A percentile compares a stretch with the other conserved stretches of the same genome.
phyloP scores from a whole-genome alignment of 2,888 invertebrate species.

The Apamea crenata region DNA sequence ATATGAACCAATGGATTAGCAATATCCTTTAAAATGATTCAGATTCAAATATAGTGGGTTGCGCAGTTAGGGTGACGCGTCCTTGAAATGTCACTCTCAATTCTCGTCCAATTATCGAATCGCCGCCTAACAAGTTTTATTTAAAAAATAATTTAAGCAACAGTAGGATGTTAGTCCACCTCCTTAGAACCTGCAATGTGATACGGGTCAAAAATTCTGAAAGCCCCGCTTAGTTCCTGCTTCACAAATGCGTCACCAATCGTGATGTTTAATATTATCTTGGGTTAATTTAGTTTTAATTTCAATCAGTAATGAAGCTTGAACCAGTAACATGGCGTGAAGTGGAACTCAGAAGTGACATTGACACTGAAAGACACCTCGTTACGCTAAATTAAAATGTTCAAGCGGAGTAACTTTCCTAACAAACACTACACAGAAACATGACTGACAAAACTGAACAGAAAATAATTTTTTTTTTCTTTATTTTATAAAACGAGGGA shows the following conservation, averaged over 20 bases:
- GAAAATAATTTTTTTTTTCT: neutral
- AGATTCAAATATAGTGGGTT: neutral
- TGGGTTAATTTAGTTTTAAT: constrained; percentile 42
- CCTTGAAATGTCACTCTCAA: neutral
- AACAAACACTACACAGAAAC: constrained; percentile 2
- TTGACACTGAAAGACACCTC: constrained; percentile 58
- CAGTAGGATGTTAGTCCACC: neutral
- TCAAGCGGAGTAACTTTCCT: constrained; percentile 30
- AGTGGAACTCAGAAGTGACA: constrained; percentile 65
- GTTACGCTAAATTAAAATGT: constrained; percentile 52
- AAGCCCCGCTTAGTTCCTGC: constrained; percentile 48
- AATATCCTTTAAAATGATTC: neutral
- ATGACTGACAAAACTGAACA: neutral
- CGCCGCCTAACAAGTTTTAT: neutral
- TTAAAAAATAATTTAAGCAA: neutral
- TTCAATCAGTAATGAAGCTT: constrained; percentile 44
- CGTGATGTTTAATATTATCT: constrained; percentile 23
- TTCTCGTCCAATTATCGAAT: neutral
- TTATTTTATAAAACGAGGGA: neutral
- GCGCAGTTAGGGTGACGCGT: neutral
- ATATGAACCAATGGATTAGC: neutral
- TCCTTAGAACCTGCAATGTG: neutral
- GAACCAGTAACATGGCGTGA: constrained; percentile 60
- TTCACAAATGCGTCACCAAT: constrained; percentile 43
- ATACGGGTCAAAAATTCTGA: constrained; percentile 24